Base-by-base conservation (phyloP, 2,113 vertebrate species). In the Neolamprologus toae region DNA sequence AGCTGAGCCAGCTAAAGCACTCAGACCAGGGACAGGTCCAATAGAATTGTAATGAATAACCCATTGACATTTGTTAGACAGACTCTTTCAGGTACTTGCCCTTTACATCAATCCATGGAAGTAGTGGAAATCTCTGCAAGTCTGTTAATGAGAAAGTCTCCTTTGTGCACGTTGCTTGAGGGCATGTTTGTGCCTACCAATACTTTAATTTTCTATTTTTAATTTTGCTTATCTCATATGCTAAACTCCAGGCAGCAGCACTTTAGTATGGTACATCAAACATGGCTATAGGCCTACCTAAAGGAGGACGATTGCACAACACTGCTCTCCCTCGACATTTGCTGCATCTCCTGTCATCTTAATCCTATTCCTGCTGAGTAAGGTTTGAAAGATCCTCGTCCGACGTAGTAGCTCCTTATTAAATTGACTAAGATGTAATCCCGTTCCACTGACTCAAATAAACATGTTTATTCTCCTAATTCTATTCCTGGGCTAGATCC, bases 391-490 rank as follows among this genome's bases (percentile, higher is more conserved):
- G 89, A 84, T 21, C 81, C 78, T 61, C 10, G 12, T 35, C 53
- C 82, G 40, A 54, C 10, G 9, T 8, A 7, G 40, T 21, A 42
- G 31, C 83, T 84, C 40, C 55, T 37, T 51, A 89, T 79, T 71
- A 82, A 87, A 79, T 68, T 7, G 45, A 88, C 76, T 21, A 53
- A 86, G 61, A 81, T 85, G 84, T 92, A 94, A 94, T 94, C 90
- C 87, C 14, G 21, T 92, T 88, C 80, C 80, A 78, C 66, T 17
- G 45, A 57, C 80, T 81, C 37, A 54, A 79, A 88, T 81, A 86
- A 89, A 89, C 81, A 89, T 61, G 90, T 89, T 88, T 83, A 82
- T 89, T 89, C 86, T 40, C 23, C 82, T 86, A 88, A 93, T 88
- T 90, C 87, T 90, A 73, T 90, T 92, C 10, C 49, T 63, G 87